These are phyloP conservation scores for Gulo gulo DNA, from an alignment of 2,113 vertebrate genomes.

Conservation along the genomic window DNA sequence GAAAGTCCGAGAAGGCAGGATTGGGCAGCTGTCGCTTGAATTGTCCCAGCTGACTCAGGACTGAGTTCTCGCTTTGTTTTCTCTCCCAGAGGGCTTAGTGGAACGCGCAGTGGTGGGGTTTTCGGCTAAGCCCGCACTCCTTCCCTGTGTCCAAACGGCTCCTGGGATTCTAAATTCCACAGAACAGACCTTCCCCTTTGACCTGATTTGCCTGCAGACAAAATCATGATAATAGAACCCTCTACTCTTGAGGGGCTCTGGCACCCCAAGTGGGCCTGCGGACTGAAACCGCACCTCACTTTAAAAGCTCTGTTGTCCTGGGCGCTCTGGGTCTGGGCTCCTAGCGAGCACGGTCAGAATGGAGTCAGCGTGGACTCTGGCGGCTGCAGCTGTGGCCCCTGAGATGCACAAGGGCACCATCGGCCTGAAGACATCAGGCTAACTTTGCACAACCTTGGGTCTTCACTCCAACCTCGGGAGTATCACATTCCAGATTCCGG, in stretches of 20 bases:
- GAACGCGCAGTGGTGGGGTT: fast-evolving
- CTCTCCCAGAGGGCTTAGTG: fast-evolving
- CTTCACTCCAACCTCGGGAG: neutral
- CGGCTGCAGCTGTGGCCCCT: fast-evolving
- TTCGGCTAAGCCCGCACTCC: neutral
- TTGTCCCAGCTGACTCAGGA: neutral
- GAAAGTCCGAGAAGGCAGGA: neutral
- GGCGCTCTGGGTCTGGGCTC: fast-evolving
- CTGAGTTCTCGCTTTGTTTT: neutral
- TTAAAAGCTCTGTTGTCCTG: fast-evolving
- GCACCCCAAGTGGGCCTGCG: neutral
- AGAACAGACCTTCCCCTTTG: neutral
- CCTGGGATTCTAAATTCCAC: neutral
- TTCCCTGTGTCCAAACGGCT: neutral
- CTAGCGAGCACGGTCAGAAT: fast-evolving
- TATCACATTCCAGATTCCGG: too few relatives aligned
- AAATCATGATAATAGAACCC: neutral
- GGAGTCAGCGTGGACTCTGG: neutral
- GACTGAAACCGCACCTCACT: too few relatives aligned
- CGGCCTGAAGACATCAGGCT: fast-evolving
- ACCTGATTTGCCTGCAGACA: too few relatives aligned
- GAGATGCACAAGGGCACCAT: fast-evolving
- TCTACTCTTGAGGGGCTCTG: neutral
- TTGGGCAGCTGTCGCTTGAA: neutral
- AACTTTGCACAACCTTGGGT: neutral